Evolutionary conservation across 1,140 invertebrate genomes (phyloP).

Genomic region (Doryteuthis pealeii): DNA sequence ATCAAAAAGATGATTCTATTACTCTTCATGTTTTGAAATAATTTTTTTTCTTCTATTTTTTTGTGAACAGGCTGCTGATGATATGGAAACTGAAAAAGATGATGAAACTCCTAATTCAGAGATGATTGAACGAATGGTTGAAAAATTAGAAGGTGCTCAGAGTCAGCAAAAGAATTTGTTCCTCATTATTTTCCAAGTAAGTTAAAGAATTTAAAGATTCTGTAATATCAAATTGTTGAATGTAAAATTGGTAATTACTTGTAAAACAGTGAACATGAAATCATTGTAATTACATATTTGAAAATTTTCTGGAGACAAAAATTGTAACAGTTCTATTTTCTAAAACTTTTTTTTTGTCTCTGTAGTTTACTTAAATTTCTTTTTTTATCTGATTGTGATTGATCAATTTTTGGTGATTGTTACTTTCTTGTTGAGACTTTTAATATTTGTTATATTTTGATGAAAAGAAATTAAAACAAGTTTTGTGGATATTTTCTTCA

Average conservation of each 20-base stretch:
- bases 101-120: slow-evolving; percentile 62
- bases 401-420: no score
- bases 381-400: no score
- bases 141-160: slow-evolving; percentile 89
- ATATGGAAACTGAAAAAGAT: slow-evolving; percentile 53
- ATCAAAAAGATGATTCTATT: no score
- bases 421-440: no score
- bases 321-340: no score
- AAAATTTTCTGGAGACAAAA: not conserved
- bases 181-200: slow-evolving; percentile 90
- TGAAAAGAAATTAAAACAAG: no score
- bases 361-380: not conserved
- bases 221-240: not conserved
- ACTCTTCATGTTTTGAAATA: no score
- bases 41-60: no score
- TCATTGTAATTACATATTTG: not conserved
- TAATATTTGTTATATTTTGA: no score
- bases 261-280: not conserved
- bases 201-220: not conserved
- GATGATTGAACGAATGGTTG: slow-evolving; percentile 92
- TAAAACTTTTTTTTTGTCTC: no score
- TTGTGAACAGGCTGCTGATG: slow-evolving; percentile 42
- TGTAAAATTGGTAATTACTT: no score
- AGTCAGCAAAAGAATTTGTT: slow-evolving; percentile 96
- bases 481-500: no score